These are phyloP conservation scores for Anoncus sp. DNA, from an alignment of 2,888 invertebrate genomes.

Conservation along the genomic window DNA sequence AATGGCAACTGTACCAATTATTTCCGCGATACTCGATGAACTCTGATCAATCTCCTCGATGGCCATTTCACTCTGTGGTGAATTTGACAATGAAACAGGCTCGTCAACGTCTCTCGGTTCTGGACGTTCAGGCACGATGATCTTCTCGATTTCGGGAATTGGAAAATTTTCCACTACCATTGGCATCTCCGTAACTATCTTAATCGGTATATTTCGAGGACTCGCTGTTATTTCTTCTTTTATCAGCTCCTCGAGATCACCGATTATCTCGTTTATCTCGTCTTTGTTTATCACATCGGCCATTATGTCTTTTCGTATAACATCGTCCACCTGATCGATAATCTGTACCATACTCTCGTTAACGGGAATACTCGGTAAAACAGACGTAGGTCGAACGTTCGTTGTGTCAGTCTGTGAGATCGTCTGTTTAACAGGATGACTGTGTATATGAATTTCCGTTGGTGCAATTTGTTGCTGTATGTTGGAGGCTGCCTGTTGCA, in stretches of 20 bases:
- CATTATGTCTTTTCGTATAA: conserved; percentile 80
- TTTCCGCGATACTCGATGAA: conserved; percentile 85
- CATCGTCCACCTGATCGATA: conserved; percentile 79
- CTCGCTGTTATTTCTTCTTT: conserved; percentile 80
- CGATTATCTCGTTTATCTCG: conserved; percentile 81
- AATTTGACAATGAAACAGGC: conserved; percentile 82
- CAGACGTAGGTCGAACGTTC: conserved; percentile 47
- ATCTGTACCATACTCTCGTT: conserved; percentile 78
- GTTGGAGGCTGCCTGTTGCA: conserved; percentile 65
- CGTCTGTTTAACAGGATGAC: conserved; percentile 57
- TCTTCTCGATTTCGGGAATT: conserved; percentile 58
- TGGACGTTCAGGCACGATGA: conserved; percentile 70
- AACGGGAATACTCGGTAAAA: conserved; percentile 68
- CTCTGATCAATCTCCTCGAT: conserved; percentile 85
- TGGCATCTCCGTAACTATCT: conserved; percentile 61
- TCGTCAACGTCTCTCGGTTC: conserved; percentile 83
- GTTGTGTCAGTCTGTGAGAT: conserved; percentile 45
- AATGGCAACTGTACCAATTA: conserved; percentile 81
- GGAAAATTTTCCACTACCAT: conserved; percentile 67
- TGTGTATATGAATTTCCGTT: conserved; percentile 42
- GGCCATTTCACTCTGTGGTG: conserved; percentile 84
- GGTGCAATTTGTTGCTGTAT: conserved; percentile 65
- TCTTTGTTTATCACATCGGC: conserved; percentile 80
- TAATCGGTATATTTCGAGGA: conserved; percentile 67
- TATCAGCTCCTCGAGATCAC: conserved; percentile 81